These are phyloP conservation scores for Sebastolobus altivelis DNA, from an alignment of 2,797 vertebrate genomes.

Conservation along the genomic window DNA sequence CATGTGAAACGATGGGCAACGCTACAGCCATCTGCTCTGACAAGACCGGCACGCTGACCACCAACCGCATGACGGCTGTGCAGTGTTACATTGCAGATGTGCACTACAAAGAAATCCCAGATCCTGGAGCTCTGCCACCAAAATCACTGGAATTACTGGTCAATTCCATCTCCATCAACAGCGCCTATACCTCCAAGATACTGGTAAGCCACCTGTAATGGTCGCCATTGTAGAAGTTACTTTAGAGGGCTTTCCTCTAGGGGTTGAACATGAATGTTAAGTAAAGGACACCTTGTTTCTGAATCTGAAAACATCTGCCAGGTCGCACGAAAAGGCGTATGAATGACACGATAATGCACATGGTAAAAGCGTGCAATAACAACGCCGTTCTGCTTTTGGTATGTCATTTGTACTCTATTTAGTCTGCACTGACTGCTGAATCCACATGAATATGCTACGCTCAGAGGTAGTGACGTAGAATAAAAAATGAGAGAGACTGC, in stretches of 20 bases:
- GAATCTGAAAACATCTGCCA: background rate
- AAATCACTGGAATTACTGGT: slow-evolving; percentile 92
- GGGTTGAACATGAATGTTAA: background rate
- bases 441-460: no score
- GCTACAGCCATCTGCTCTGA: slow-evolving; percentile 99
- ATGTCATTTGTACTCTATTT: no score
- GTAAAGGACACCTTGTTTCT: background rate
- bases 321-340: no score
- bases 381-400: no score
- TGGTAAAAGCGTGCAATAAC: no score
- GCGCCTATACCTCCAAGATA: slow-evolving; percentile 97
- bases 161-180: slow-evolving; percentile 95
- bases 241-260: background rate
- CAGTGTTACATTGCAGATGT: slow-evolving; percentile 90
- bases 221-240: background rate
- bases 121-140: slow-evolving; percentile 87
- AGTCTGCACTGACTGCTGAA: no score
- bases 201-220: slow-evolving; percentile 87
- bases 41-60: slow-evolving; percentile 97
- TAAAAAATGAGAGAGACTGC: no score
- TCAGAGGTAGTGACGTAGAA: no score
- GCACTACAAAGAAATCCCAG: slow-evolving; percentile 94
- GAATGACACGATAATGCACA: no score
- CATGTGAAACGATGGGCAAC: slow-evolving; percentile 99
- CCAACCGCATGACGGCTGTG: slow-evolving; percentile 97